Base-by-base conservation (phyloP, 2,113 vertebrate species). In the Maccullochella peelii region DNA sequence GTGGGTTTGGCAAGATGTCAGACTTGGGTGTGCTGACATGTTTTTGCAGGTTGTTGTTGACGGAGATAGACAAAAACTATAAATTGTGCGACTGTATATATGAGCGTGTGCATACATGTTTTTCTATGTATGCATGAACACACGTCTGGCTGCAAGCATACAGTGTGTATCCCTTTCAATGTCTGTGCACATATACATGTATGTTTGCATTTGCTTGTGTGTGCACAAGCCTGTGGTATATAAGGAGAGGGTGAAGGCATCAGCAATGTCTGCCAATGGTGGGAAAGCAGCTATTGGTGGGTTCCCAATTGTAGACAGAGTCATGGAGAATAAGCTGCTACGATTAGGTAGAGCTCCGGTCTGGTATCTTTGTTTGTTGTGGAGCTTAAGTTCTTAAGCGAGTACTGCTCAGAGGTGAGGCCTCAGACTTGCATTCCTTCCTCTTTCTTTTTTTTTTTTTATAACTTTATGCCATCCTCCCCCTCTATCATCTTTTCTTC, bases 301-400 rank as follows among this genome's bases (percentile, higher is more conserved):
- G 79, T 90, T 92, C 87, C 77, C 88, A 89, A 86, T 87, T 90
- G 65, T 85, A 79, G 67, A 82, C 68, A 27, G 44, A 91, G 73
- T 83, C 82, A 57, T 65, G 76, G 62, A 42, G 47, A 87, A 88
- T 89, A 89, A 91, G 85, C 91, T 73, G 23, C 82, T 69, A 54
- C 2, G 87, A 89, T 91, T 88, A 89, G 82, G 77, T 38, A 62
- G 70, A 84, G 79, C 90, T 65, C 33, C 18, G 27, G 68, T 77
- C 73, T 59, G 68, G 40, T 88, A 75, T 82, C 79, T 87, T 58
- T 93, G 78, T 93, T 91, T 91, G 77, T 88, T 92, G 58, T 80
- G 50, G 59, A 83, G 90, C 83, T 93, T 91, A 86, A 81, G 76
- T 84, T 88, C 83, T 89, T 89, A 89, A 62, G 66, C 8, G 16